Evolutionary conservation across 2,113 vertebrate genomes (phyloP).

Genomic region (Xiphophorus hellerii): DNA sequence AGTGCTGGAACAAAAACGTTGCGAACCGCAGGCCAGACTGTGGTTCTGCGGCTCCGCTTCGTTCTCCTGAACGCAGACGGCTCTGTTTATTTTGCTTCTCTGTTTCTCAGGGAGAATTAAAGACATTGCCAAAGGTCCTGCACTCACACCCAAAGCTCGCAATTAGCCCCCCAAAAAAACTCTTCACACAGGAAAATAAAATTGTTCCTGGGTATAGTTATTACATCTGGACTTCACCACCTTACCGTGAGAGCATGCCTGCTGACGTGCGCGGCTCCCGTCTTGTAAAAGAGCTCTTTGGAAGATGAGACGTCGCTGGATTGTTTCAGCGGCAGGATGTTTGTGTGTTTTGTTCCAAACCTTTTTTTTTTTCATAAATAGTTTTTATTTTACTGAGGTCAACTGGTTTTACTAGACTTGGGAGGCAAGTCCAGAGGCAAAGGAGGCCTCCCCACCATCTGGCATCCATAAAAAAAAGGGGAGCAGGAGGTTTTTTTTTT

Average conservation of each 20-base stretch:
- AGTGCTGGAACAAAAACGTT: slow-evolving; percentile 72
- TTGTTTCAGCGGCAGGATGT: slow-evolving; percentile 76
- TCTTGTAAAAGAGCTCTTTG: slow-evolving; percentile 75
- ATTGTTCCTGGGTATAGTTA: slow-evolving; percentile 70
- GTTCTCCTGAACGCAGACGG: slow-evolving; percentile 73
- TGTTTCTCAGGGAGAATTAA: slow-evolving; percentile 74
- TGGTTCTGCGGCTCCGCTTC: slow-evolving; percentile 64
- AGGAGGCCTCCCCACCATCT: slow-evolving; percentile 80
- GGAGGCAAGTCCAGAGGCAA: slow-evolving; percentile 82
- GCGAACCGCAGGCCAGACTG: slow-evolving; percentile 74
- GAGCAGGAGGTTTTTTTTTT: slow-evolving; percentile 70
- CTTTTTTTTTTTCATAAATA: slow-evolving; percentile 78
- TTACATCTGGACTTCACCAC: slow-evolving; percentile 63
- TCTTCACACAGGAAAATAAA: slow-evolving; percentile 47
- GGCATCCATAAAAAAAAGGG: slow-evolving; percentile 82
- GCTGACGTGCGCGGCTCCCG: slow-evolving; percentile 39
- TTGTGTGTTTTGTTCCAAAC: slow-evolving; percentile 77
- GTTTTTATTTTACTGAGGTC: slow-evolving; percentile 79
- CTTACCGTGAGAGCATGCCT: slow-evolving; percentile 29
- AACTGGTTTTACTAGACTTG: slow-evolving; percentile 81
- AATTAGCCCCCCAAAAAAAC: slow-evolving; percentile 49
- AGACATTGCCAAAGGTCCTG: slow-evolving; percentile 69
- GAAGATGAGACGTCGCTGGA: slow-evolving; percentile 71
- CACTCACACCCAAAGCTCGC: slow-evolving; percentile 73
- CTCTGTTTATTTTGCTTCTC: slow-evolving; percentile 77